Base-by-base conservation (phyloP, 2,888 invertebrate genomes). In the Chesias legatella region DNA sequence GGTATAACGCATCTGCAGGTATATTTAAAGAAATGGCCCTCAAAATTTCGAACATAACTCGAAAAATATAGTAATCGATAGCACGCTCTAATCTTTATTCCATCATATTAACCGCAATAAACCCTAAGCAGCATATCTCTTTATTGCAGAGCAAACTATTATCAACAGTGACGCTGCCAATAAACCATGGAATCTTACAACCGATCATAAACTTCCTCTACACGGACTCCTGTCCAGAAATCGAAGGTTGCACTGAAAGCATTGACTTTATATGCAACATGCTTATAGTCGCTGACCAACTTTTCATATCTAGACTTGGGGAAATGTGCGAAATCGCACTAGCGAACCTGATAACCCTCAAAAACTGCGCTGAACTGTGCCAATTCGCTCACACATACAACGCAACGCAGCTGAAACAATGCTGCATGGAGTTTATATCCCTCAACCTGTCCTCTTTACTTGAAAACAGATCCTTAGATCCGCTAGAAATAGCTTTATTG, bases 201-300 rank as follows among this genome's bases (percentile, higher is more conserved):
- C 91, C 93, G 0, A 88, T 96, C 1, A 77, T 96, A 6, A 92
- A 94, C 51, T 96, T 92, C 66, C 76, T 96, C 0, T 96, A 96
- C 71, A 91, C 92, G 0, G 93, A 94, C 67, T 85, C 91, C 1
- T 89, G 92, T 10, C 89, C 91, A 0, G 80, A 89, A 49, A 74
- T 92, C 29, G 77, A 89, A 51, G 90, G 79, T 40, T 90, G 90
- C 23, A 45, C 28, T 4, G 90, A 91, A 33, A 92, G 93, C 63
- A 83, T 92, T 0, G 94, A 95, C 63, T 90, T 91, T 42, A 89
- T 94, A 50, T 94, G 93, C 72, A 93, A 94, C 65, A 89, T 95
- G 65, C 85, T 96, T 11, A 91, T 94, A 6, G 90, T 94, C 7
- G 93, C 95, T 11, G 96, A 97, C 70, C 95, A 96, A 62, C 89